Evolutionary conservation across 2,113 vertebrate species (phyloP), one percentile per base, ranked within the genome.

Genomic region (Salvelinus namaycush): DNA sequence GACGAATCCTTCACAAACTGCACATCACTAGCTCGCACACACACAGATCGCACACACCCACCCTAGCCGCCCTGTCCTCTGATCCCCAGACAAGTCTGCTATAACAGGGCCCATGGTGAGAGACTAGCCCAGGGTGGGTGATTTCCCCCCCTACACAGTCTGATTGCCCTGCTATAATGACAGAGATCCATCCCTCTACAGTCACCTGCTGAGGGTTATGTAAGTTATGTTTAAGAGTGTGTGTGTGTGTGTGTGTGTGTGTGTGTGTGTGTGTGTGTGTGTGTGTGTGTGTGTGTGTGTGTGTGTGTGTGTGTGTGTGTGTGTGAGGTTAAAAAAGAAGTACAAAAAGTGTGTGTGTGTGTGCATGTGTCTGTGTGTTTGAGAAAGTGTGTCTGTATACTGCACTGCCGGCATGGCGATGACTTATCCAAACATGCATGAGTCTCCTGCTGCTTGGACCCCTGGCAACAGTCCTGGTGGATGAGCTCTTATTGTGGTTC

Each of bases 401-500:
- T 48, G 67, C 64, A 31, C 34, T 74, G 72, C 16, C 60, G 39
- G 1, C 22, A n/a, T 48, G 72, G 29, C n/a, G 34, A 24, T 6
- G 48, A 27, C 4, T 22, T 62, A 62, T 62, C 44, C 69, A 71
- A 26, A 54, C 75, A 77, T 79, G 59, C 27, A 1, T 80, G 78
- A 83, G 83, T 73, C 81, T 87, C 89, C 87, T 60, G 73, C 85
- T 77, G 85, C 77, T 87, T 70, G 14, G 82, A 79, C 82, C 86
- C 87, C 74, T 87, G 81, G 85, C 49, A 54, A 54, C 49, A 54
- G 49, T 54, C 49, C 49, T 8, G 59, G n/a, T 75, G 16, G 87
- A 91, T 87, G 87, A 87, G 65, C 71, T 89, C 78, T 90, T 91
- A 86, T 89, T 92, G 87, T 90, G 89, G 89, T 89, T 92, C 82